These are phyloP conservation scores for Gallinago solitaria DNA, from an alignment of 2,797 vertebrate species.

Conservation along the genomic window DNA sequence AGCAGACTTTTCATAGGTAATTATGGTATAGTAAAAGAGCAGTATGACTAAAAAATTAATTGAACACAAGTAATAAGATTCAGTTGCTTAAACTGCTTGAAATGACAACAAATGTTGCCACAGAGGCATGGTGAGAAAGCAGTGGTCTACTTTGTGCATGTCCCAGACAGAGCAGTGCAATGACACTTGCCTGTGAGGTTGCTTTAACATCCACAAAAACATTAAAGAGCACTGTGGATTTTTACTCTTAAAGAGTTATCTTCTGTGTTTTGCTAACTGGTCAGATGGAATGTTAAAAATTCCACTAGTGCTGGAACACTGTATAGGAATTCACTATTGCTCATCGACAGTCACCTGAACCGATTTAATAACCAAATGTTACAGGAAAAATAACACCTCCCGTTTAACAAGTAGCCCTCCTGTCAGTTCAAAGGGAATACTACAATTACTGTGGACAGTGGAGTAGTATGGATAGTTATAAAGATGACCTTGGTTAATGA, in stretches of 20 bases:
- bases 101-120: not conserved
- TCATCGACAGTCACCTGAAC: not conserved
- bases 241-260: not conserved
- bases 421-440: not conserved
- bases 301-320: not conserved
- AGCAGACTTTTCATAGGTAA: not conserved
- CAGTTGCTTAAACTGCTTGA: not conserved
- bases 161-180: not conserved
- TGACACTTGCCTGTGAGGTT: not conserved
- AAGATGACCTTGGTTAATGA: not conserved
- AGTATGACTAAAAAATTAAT: not conserved
- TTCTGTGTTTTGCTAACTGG: not conserved
- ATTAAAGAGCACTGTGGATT: not conserved
- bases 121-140: not conserved
- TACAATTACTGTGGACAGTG: accelerated
- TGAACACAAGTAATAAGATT: not conserved
- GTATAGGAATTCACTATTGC: accelerated
- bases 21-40: not conserved
- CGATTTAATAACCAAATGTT: not conserved
- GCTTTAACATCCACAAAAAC: not conserved
- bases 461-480: not conserved
- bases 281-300: not conserved
- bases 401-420: accelerated
- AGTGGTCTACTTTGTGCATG: not conserved
- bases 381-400: not conserved